Percentiles rank a stretch among this genome's conserved stretches.
phyloP scores from a whole-genome alignment of 2,797 vertebrate genomes.

The Pyrocephalus nanus region DNA sequence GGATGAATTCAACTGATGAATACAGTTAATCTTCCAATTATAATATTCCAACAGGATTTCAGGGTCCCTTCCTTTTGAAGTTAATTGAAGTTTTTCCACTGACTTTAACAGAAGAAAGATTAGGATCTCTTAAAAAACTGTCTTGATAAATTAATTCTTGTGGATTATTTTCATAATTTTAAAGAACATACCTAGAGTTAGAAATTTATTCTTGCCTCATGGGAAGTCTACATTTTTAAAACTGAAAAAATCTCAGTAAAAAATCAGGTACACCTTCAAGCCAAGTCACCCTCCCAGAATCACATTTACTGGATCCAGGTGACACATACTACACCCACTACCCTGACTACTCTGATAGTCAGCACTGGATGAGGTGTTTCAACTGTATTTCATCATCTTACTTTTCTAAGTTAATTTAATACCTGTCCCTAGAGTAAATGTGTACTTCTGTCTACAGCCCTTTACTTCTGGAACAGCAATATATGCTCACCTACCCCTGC shows the following conservation, averaged over 20 bases:
- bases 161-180: constrained; percentile 10
- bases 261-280: not conserved
- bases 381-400: not conserved
- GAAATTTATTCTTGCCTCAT: not conserved
- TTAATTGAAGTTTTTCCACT: constrained; percentile 50
- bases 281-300: not conserved
- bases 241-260: not conserved
- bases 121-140: not conserved
- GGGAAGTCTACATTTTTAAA: not conserved
- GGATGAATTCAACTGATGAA: constrained; percentile 24
- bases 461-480: not conserved
- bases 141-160: constrained; percentile 13
- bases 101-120: constrained; percentile 33
- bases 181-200: not conserved
- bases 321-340: not conserved
- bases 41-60: constrained; percentile 55
- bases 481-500: not conserved
- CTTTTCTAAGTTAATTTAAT: not conserved
- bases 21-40: constrained; percentile 49
- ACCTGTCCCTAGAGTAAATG: not conserved
- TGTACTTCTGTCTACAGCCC: not conserved
- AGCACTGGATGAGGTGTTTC: not conserved
- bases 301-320: not conserved
- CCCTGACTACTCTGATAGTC: not conserved
- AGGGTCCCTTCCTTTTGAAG: constrained; percentile 50